phyloP scores from a whole-genome alignment of 2,113 vertebrate genomes.

The Procavia capensis region DNA sequence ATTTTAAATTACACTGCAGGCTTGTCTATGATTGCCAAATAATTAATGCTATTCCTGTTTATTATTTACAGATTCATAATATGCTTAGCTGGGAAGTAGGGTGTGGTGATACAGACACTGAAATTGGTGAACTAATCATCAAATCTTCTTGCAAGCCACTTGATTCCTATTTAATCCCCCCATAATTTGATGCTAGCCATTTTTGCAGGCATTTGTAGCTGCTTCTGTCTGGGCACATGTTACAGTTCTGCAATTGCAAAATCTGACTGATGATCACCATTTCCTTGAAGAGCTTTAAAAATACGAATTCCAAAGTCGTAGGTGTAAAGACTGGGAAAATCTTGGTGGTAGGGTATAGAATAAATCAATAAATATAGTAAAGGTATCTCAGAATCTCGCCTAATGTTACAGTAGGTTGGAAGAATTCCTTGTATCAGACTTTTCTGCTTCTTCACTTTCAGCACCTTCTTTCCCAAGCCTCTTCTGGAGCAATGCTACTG shows the following conservation, averaged over 20 bases:
- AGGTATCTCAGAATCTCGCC: not conserved
- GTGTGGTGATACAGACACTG: not conserved
- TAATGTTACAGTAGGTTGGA: not conserved
- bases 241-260: not conserved
- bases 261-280: not conserved
- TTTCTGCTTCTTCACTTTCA: slow-evolving; percentile 4
- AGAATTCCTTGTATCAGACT: not conserved
- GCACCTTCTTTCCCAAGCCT: not conserved
- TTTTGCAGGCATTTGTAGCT: not conserved
- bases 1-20: not conserved
- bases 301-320: not conserved
- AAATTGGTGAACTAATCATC: not conserved
- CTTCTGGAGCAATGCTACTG: not conserved
- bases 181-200: not conserved
- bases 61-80: not conserved
- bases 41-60: not conserved
- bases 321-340: not conserved
- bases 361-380: not conserved
- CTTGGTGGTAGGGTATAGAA: not conserved
- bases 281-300: not conserved
- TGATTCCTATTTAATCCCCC: not conserved
- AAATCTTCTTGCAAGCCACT: not conserved
- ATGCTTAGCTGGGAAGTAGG: not conserved
- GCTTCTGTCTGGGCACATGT: not conserved
- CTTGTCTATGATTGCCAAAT: not conserved